Base-by-base conservation (phyloP, 2,113 vertebrate species). In the Gobio gobio region DNA sequence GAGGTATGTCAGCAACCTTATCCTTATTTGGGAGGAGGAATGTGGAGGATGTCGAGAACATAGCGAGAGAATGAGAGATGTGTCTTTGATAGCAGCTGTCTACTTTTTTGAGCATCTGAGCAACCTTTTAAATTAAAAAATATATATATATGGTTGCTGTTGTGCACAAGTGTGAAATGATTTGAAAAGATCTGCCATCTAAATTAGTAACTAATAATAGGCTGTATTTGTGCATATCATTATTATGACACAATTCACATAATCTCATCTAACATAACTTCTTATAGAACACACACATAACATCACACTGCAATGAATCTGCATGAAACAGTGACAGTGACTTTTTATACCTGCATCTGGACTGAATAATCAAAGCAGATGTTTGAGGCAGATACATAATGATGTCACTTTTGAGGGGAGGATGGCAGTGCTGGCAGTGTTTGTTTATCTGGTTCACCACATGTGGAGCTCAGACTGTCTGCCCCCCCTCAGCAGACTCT, bases 21-120 rank as follows among this genome's bases (percentile, higher is more conserved):
- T 90, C 94, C 93, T 91, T 94, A 94, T 94, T 94, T 93, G 94
- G 92, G 89, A 90, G 88, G 80, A 93, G 93, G 94, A 93, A 94
- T 94, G 92, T 89, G 86, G 72, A 88, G 84, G 87, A 87, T 86
- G 72, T 84, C 63, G 61, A 78, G 72, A 82, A 64, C 68, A 80
- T 75, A 84, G 6, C 40, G 40, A 40, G 40, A 40, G 40, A 40
- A 40, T 40, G 40, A 40, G 40, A 40, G 40, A 40, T 40, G 7
- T 1, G 6, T 40, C 40, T 40, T 40, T 40, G 40, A 40, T 40
- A 40, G 5, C 40, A 40, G 78, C 84, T 83, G 20, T 40, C 7
- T 20, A 10, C 36, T 66, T 81, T 85, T 74, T 83, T 78, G 13
- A n/a, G 59, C 64, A 63, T 61, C 14, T 86, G 14, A 77, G 83